A percentile compares a stretch with the other conserved stretches of the same genome.
These are phyloP conservation scores for Eupelmus urozonus DNA, from an alignment of 2,888 invertebrate species.

Conservation along the genomic window DNA sequence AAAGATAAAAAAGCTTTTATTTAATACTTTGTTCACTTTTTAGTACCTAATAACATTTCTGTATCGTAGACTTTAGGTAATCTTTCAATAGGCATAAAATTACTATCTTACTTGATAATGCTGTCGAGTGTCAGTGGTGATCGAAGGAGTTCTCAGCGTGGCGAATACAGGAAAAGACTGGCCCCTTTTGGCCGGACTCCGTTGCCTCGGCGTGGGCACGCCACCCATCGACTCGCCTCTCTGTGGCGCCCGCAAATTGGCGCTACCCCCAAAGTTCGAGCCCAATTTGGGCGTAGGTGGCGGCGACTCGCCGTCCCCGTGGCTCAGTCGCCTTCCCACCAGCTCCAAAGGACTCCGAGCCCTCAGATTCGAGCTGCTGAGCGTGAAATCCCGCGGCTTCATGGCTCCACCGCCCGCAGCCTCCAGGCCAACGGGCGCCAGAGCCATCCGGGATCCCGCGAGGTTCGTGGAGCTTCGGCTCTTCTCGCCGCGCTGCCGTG, in stretches of 20 bases:
- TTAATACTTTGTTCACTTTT: no score
- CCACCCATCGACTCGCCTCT: slow-evolving; percentile 49
- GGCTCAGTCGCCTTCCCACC: slow-evolving; percentile 74
- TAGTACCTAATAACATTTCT: no score
- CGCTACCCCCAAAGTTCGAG: slow-evolving; percentile 73
- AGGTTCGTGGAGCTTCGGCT: slow-evolving; percentile 73
- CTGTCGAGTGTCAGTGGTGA: slow-evolving; percentile 16
- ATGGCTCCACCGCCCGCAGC: slow-evolving; percentile 62
- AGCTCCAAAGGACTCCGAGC: slow-evolving; percentile 74
- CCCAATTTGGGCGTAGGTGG: slow-evolving; percentile 69
- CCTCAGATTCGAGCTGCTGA: slow-evolving; percentile 74
- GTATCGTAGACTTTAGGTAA: no score
- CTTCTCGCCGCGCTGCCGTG: slow-evolving; percentile 71
- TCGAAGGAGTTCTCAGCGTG: slow-evolving; percentile 69
- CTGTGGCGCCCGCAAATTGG: slow-evolving; percentile 62
- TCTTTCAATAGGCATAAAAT: neutral
- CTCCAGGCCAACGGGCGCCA: slow-evolving; percentile 71
- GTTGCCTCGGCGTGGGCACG: slow-evolving; percentile 69
- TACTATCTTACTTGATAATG: slow-evolving; percentile 49
- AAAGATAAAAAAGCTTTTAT: no score
- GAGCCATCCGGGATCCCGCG: slow-evolving; percentile 70
- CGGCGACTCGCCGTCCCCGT: slow-evolving; percentile 75
- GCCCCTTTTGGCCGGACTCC: slow-evolving; percentile 75
- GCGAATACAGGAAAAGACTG: slow-evolving; percentile 76
- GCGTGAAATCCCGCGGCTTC: slow-evolving; percentile 74